phyloP scores from a whole-genome alignment of 2,113 vertebrate genomes.

The Microtus montanus region DNA sequence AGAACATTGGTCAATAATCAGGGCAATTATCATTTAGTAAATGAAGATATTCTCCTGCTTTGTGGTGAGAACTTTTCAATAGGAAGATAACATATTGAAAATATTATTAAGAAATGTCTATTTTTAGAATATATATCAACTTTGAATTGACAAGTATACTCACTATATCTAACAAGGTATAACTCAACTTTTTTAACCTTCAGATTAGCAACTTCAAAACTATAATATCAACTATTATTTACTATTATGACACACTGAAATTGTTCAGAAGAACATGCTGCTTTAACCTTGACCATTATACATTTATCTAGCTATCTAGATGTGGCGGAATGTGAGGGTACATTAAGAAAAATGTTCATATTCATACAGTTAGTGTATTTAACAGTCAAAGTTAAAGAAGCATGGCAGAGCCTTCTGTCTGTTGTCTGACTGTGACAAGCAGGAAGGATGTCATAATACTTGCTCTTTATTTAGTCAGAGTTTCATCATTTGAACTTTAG shows the following conservation, averaged over 20 bases:
- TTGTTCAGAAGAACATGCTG: background rate
- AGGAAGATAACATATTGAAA: background rate
- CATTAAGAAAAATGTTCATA: background rate
- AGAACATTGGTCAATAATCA: background rate
- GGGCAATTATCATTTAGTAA: background rate
- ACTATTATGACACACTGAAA: background rate
- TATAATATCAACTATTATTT: background rate
- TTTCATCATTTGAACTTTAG: background rate
- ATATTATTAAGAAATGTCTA: background rate
- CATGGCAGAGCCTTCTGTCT: background rate
- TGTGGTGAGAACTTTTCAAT: background rate
- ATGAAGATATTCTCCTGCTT: background rate
- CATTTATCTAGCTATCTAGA: no score
- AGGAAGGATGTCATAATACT: background rate
- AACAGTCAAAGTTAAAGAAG: background rate
- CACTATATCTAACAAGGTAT: background rate
- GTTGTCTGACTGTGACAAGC: background rate
- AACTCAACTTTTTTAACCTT: background rate
- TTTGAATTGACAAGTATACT: background rate
- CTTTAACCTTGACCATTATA: no score
- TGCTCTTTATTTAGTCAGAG: background rate
- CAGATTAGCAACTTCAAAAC: background rate
- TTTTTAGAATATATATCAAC: background rate
- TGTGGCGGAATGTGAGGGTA: background rate
- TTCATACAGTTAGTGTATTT: background rate